These are phyloP conservation scores for Phenganax stokvisi DNA, from an alignment of 92 coral and sea anemone species.

Conservation along the genomic window DNA sequence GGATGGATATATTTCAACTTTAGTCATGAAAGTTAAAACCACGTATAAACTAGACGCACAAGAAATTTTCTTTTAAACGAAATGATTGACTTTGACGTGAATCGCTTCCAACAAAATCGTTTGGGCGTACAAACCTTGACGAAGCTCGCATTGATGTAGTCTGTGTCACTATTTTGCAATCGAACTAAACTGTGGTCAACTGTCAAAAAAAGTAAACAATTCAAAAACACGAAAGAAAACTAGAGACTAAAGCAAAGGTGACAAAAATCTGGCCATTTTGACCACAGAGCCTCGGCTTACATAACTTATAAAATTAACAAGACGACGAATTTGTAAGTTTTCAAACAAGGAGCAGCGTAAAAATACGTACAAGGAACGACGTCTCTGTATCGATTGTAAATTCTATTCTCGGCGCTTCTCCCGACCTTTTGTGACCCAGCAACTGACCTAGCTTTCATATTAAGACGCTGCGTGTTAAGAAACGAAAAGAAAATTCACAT, in stretches of 20 bases:
- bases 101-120: too few species aligned
- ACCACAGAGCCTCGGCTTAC: neutral
- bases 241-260: neutral
- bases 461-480: conserved; percentile 54
- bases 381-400: conserved; percentile 86
- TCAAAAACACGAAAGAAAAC: neutral
- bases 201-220: conserved; percentile 39
- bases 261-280: neutral
- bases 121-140: conserved; percentile 66
- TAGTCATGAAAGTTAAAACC: too few species aligned
- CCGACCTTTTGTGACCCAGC: conserved; percentile 78
- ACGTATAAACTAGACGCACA: too few species aligned
- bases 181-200: conserved; percentile 94
- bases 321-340: conserved; percentile 20
- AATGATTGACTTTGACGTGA: too few species aligned
- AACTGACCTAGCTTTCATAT: conserved; percentile 70
- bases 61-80: too few species aligned
- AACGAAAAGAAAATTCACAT: conserved; percentile 6
- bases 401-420: conserved; percentile 78
- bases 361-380: conserved; percentile 91
- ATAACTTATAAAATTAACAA: neutral
- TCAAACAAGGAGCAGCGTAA: conserved; percentile 18
- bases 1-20: too few species aligned
- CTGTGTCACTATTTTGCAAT: conserved; percentile 70
- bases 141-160: conserved; percentile 86